Conservation (phyloP, 1,140 invertebrate genomes). For the Brachionus rotundiformis region DNA sequence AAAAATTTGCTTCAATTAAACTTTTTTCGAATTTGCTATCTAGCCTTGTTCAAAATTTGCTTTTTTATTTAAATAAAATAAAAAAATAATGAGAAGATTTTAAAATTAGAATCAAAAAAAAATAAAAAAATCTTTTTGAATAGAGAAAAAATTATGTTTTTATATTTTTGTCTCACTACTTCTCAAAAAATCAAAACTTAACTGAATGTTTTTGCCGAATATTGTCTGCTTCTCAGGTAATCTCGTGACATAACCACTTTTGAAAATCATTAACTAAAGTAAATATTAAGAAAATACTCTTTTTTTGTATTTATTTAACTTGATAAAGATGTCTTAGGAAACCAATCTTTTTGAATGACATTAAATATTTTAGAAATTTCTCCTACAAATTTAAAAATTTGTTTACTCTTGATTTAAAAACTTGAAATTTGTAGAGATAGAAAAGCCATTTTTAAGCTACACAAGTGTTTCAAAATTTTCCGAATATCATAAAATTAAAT, state of each 20-base stretch:
- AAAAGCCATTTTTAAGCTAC: not conserved
- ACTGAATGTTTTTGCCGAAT: not conserved
- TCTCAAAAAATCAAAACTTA: not conserved
- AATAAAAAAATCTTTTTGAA: too few species aligned
- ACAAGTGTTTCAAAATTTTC: not conserved
- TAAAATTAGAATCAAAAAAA: too few species aligned
- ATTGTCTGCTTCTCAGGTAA: not conserved
- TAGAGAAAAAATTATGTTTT: not conserved
- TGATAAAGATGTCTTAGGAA: not conserved
- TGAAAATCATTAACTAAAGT: not conserved
- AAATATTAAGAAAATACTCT: not conserved
- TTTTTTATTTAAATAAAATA: too few species aligned
- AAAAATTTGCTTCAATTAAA: too few species aligned
- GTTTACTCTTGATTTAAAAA: conserved; percentile 10
- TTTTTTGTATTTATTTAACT: conserved; percentile 1
- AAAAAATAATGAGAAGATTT: too few species aligned
- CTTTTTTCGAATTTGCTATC: too few species aligned
- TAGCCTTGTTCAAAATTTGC: too few species aligned
- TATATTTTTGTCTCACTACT: not conserved
- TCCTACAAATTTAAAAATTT: not conserved
- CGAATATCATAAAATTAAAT: conserved; percentile 5
- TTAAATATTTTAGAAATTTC: not conserved
- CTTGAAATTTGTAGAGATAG: conserved; percentile 9
- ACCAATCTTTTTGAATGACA: not conserved
- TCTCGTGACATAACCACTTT: conserved; percentile 11